Evolutionary conservation across 2,113 vertebrate species (phyloP).

Genomic region (Pogona vitticeps): DNA sequence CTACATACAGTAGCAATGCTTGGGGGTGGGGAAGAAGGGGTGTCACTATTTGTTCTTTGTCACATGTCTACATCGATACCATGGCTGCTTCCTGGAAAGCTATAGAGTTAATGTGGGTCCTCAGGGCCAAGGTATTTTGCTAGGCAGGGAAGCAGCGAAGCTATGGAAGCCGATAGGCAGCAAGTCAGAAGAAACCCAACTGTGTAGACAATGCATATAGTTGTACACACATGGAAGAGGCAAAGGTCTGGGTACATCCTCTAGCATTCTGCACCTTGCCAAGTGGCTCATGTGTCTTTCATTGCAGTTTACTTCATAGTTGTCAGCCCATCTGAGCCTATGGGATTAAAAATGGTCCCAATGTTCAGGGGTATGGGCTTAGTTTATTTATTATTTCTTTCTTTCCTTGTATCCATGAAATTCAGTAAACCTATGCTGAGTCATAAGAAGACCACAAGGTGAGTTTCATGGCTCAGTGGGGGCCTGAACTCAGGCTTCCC

Average conservation of each 20-base stretch:
- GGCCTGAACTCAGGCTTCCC: not conserved
- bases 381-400: not conserved
- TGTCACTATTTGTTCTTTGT: not conserved
- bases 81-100: not conserved
- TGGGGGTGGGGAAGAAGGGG: not conserved
- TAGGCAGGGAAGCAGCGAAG: not conserved
- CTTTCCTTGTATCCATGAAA: not conserved
- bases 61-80: not conserved
- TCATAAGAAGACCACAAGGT: not conserved
- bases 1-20: not conserved
- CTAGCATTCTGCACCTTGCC: not conserved
- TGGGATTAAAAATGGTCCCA: not conserved
- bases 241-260: not conserved
- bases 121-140: not conserved
- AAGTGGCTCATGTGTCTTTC: not conserved
- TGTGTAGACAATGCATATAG: too few relatives aligned
- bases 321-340: not conserved
- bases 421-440: not conserved
- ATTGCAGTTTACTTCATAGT: not conserved
- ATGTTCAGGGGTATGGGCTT: not conserved
- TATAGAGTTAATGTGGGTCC: not conserved
- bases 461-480: not conserved
- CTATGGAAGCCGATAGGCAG: not conserved
- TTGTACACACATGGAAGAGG: not conserved
- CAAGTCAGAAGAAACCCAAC: not conserved